A percentile compares a stretch with the other conserved stretches of the same genome.
Evolutionary conservation across 2,888 invertebrate species (phyloP).

Genomic region (Parascotia fuliginaria): DNA sequence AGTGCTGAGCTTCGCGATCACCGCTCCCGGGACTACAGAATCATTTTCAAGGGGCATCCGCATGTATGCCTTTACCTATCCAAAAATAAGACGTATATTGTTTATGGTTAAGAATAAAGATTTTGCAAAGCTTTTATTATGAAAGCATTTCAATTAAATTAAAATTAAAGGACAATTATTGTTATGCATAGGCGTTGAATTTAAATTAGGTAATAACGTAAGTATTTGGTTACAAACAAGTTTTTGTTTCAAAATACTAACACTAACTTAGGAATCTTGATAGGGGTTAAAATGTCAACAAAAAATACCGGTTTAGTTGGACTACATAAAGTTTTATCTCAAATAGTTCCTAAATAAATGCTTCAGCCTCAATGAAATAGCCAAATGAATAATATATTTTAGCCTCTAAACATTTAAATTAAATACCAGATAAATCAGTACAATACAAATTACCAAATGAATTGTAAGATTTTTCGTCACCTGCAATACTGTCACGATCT

Average conservation of each 20-base stretch:
- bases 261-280: too few species aligned
- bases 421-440: conserved; percentile 40
- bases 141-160: conserved; percentile 13
- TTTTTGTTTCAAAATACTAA: too few species aligned
- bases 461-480: conserved; percentile 64
- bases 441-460: conserved; percentile 54
- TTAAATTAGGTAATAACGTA: not conserved
- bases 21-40: conserved; percentile 30
- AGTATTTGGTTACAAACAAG: too few species aligned
- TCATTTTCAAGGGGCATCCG: conserved; percentile 24
- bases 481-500: conserved; percentile 54
- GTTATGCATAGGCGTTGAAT: not conserved
- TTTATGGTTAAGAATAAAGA: conserved; percentile 22
- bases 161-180: not conserved
- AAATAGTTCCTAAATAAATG: not conserved
- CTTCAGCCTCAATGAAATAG: not conserved
- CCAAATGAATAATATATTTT: conserved; percentile 2
- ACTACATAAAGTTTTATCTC: not conserved
- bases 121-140: conserved; percentile 31
- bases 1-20: conserved; percentile 51
- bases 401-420: conserved; percentile 44
- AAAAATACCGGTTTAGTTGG: too few species aligned
- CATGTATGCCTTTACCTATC: conserved; percentile 26
- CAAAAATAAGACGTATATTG: conserved; percentile 21
- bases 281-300: too few species aligned